Conservation (phyloP, 1,140 invertebrate species). For the Medauroidea extradentata region DNA sequence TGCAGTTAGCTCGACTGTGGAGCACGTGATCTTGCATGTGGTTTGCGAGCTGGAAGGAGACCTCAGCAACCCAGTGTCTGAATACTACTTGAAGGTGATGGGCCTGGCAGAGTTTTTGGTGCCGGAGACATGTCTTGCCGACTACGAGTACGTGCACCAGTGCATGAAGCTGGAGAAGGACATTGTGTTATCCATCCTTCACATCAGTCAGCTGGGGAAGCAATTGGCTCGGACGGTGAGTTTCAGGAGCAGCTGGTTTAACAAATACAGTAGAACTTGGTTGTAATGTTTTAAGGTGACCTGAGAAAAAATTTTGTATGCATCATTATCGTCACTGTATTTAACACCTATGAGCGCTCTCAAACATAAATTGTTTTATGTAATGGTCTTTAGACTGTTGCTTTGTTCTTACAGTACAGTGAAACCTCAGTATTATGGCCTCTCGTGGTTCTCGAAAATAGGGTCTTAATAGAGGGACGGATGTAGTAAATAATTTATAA, state of each 20-base stretch:
- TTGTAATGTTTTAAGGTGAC: too few relatives aligned
- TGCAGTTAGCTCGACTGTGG: conserved; percentile 77
- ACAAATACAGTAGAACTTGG: neutral
- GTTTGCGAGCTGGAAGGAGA: conserved; percentile 74
- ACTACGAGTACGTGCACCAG: conserved; percentile 91
- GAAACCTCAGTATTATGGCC: too few relatives aligned
- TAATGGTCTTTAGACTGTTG: too few relatives aligned
- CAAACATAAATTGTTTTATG: too few relatives aligned
- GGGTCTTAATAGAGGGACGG: too few relatives aligned
- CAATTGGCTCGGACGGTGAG: conserved; percentile 58
- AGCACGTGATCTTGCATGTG: conserved; percentile 84
- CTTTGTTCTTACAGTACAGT: too few relatives aligned
- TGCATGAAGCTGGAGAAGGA: conserved; percentile 92
- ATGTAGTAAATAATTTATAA: too few relatives aligned
- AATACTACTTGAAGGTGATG: conserved; percentile 71
- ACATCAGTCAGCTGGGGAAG: conserved; percentile 56
- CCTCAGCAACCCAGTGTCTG: conserved; percentile 58
- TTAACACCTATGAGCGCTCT: too few relatives aligned
- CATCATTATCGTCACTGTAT: too few relatives aligned
- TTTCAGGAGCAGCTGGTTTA: neutral
- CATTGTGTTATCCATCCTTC: conserved; percentile 71
- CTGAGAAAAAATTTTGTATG: too few relatives aligned
- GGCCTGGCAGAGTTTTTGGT: conserved; percentile 77
- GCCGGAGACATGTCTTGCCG: conserved; percentile 61
- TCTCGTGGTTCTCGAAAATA: too few relatives aligned